Evolutionary conservation across 1,140 invertebrate genomes (phyloP).

Genomic region (Hylaeus volcanicus): DNA sequence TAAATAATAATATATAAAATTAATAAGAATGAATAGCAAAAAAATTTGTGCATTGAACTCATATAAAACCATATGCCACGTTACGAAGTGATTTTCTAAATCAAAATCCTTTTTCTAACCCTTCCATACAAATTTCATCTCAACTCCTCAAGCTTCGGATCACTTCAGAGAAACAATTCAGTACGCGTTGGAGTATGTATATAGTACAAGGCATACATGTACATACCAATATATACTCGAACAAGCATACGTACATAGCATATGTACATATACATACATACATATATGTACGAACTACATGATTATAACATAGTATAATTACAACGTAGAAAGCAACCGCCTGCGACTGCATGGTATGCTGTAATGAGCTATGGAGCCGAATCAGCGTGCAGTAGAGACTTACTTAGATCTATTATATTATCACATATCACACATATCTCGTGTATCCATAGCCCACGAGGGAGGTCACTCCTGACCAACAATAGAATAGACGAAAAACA

Average conservation of each 20-base stretch:
- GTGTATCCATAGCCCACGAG: constrained; percentile 25
- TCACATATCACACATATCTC: constrained; percentile 5
- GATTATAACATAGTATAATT: constrained; percentile 23
- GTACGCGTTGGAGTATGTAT: constrained; percentile 25
- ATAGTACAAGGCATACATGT: constrained; percentile 38
- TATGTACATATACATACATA: constrained; percentile 28
- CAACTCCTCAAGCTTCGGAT: neutral
- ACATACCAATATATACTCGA: constrained; percentile 18
- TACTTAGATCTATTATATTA: constrained; percentile 71
- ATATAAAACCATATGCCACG: too few species aligned
- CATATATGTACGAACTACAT: constrained; percentile 16
- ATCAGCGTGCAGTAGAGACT: constrained; percentile 76
- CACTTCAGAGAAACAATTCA: neutral
- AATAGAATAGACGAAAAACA: neutral
- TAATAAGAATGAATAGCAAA: too few species aligned
- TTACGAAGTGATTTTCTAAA: too few species aligned
- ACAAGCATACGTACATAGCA: constrained; percentile 8
- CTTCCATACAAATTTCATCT: too few species aligned
- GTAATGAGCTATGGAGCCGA: constrained; percentile 76
- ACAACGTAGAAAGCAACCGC: constrained; percentile 73
- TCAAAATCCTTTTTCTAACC: too few species aligned
- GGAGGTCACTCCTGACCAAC: neutral
- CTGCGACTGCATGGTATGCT: constrained; percentile 79
- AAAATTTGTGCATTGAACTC: too few species aligned
- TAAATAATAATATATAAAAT: too few species aligned